Conservation (phyloP, 2,888 invertebrate genomes). For the Drosophila fulvimacula region DNA sequence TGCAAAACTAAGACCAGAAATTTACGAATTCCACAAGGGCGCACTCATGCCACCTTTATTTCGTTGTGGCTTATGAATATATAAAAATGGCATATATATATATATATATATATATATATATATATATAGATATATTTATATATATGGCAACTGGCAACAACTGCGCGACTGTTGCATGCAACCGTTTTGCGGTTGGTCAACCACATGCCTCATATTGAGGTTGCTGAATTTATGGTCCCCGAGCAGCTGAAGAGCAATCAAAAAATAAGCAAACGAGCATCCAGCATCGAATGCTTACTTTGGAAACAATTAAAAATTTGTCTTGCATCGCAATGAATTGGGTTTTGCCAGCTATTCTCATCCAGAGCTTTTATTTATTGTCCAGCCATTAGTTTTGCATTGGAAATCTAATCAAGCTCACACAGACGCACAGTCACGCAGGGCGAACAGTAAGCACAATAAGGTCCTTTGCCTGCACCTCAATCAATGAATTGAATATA, state of each 20-base stretch:
- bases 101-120: too few species aligned
- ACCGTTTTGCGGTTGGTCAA: slow-evolving; percentile 59
- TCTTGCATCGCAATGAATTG: slow-evolving; percentile 19
- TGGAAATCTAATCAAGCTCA: slow-evolving; percentile 34
- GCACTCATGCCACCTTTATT: background rate
- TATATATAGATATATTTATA: too few species aligned
- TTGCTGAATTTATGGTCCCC: slow-evolving; percentile 61
- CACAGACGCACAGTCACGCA: background rate
- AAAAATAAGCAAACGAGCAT: slow-evolving; percentile 28
- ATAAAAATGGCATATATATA: background rate
- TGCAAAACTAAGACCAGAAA: slow-evolving; percentile 1
- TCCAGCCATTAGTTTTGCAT: slow-evolving; percentile 35
- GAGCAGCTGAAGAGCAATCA: slow-evolving; percentile 47
- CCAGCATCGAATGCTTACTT: slow-evolving; percentile 3
- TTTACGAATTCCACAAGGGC: background rate
- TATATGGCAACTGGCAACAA: slow-evolving; percentile 48
- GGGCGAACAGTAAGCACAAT: background rate
- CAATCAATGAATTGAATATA: slow-evolving; percentile 29
- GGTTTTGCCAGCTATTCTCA: slow-evolving; percentile 22
- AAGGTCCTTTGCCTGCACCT: background rate
- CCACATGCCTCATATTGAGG: slow-evolving; percentile 57
- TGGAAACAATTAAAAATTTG: slow-evolving; percentile 64
- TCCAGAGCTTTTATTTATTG: slow-evolving; percentile 57
- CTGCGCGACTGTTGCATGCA: slow-evolving; percentile 67
- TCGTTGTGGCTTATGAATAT: slow-evolving; percentile 40